Percentiles rank a stretch among this genome's conserved stretches.
These are phyloP conservation scores for Mythimna vitellina DNA, from an alignment of 2,888 invertebrate genomes.

Conservation along the genomic window DNA sequence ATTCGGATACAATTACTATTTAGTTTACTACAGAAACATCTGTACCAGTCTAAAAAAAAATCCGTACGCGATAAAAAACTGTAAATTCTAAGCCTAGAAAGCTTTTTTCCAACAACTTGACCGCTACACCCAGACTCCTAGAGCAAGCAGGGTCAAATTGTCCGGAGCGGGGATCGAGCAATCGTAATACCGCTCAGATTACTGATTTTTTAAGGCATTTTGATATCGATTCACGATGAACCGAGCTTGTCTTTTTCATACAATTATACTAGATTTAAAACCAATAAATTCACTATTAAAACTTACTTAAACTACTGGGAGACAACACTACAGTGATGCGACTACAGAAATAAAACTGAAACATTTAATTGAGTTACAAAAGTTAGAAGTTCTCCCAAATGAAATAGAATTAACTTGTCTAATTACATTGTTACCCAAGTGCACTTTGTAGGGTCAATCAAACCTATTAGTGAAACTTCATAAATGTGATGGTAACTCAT, in stretches of 20 bases:
- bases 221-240: background rate
- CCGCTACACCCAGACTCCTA: background rate
- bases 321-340: background rate
- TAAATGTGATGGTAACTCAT: background rate
- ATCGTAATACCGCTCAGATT: background rate
- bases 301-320: slow-evolving; percentile 24
- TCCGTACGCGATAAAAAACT: background rate
- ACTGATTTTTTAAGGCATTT: background rate
- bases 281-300: slow-evolving; percentile 34
- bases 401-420: slow-evolving; percentile 22
- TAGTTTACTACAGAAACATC: background rate
- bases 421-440: background rate
- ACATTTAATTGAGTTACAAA: background rate
- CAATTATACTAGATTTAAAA: slow-evolving; percentile 11
- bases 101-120: background rate
- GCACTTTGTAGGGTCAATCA: background rate
- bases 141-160: background rate
- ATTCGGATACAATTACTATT: background rate
- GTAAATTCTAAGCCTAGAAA: background rate
- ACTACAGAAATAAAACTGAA: slow-evolving; percentile 2
- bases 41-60: background rate
- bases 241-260: slow-evolving; percentile 17
- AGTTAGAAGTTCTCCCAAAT: background rate
- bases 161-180: background rate
- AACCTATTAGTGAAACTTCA: background rate